A percentile compares a stretch with the other conserved stretches of the same genome.
Evolutionary conservation across 2,888 invertebrate species (phyloP).

Genomic region (Corythucha ciliata): DNA sequence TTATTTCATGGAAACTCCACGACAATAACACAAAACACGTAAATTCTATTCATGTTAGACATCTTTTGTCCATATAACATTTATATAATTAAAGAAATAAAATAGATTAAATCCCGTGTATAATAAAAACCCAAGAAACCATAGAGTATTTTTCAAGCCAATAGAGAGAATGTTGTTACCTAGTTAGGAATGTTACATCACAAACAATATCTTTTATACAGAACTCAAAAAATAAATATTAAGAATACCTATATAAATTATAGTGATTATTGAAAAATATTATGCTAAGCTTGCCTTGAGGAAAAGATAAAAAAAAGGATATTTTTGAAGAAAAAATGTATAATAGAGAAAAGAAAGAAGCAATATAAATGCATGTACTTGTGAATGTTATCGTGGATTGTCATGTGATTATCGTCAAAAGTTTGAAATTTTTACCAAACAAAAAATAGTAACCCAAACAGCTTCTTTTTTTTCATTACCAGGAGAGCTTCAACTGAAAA

Average conservation of each 20-base stretch:
- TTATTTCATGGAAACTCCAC: too few species aligned
- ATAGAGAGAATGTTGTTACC: constrained; percentile 31
- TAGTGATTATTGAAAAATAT: too few species aligned
- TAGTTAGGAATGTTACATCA: constrained; percentile 31
- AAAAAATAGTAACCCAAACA: too few species aligned
- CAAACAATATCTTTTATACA: constrained; percentile 34
- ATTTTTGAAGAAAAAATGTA: constrained; percentile 31
- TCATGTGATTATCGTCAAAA: constrained; percentile 20
- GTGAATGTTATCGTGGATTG: constrained; percentile 26
- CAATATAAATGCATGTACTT: constrained; percentile 32
- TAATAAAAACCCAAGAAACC: constrained; percentile 18
- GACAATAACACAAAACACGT: background rate
- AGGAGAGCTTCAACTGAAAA: too few species aligned
- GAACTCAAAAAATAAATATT: constrained; percentile 30
- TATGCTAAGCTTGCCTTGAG: constrained; percentile 35
- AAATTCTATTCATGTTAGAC: background rate
- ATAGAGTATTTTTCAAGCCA: constrained; percentile 32
- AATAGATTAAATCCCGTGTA: background rate
- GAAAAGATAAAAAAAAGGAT: constrained; percentile 32
- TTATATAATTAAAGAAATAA: background rate
- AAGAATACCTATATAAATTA: constrained; percentile 29
- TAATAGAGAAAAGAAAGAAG: constrained; percentile 32
- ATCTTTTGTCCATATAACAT: background rate
- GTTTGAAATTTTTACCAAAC: constrained; percentile 20
- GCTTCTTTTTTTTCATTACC: too few species aligned